phyloP scores from a whole-genome alignment of 2,113 vertebrate genomes.

The Cephalophus harveyi region DNA sequence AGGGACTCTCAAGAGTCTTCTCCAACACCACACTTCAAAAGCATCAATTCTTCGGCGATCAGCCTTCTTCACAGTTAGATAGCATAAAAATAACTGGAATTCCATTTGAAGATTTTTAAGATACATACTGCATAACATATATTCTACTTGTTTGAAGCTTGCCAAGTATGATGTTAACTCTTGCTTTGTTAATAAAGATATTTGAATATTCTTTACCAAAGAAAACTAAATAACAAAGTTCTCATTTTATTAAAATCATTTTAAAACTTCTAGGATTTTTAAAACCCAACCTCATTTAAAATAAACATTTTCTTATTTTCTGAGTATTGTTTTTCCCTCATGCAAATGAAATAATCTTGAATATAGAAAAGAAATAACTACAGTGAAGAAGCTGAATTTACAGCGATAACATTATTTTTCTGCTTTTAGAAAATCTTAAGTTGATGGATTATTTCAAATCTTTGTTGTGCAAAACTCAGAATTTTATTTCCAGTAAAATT shows the following conservation, averaged over 20 bases:
- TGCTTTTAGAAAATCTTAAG: not conserved
- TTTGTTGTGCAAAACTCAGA: not conserved
- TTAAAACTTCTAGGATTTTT: not conserved
- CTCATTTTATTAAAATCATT: not conserved
- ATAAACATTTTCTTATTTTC: not conserved
- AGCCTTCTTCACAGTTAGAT: too few species aligned
- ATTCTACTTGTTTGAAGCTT: not conserved
- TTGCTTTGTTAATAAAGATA: not conserved
- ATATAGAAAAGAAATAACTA: not conserved
- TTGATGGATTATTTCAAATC: conserved; percentile 1
- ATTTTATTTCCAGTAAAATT: not conserved
- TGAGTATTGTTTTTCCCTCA: not conserved
- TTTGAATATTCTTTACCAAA: not conserved
- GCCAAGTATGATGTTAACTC: not conserved
- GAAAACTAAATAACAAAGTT: not conserved
- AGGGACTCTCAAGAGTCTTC: too few species aligned
- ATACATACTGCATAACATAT: not conserved
- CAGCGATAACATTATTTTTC: not conserved
- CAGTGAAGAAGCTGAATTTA: not conserved
- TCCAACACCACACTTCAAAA: too few species aligned
- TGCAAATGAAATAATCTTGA: not conserved
- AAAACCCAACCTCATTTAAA: not conserved
- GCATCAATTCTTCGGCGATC: too few species aligned
- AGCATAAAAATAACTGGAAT: not conserved
- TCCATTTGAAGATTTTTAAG: not conserved